These are phyloP conservation scores for Halichoerus grypus DNA, from an alignment of 2,113 vertebrate species.

Conservation along the genomic window DNA sequence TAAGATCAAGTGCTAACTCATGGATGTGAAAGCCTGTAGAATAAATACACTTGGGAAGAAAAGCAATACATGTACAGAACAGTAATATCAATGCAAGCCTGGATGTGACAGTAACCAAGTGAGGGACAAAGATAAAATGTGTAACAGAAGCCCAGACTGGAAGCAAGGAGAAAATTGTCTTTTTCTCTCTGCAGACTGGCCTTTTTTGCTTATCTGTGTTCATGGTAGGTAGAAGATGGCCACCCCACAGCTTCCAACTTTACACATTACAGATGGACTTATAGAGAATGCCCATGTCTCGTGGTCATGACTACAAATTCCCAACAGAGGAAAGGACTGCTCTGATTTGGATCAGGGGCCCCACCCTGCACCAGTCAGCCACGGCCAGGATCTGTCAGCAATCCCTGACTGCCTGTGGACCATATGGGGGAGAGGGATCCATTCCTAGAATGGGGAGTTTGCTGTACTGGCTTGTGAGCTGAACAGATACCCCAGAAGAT, in stretches of 20 bases:
- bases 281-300: neutral
- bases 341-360: neutral
- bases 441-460: neutral
- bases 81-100: neutral
- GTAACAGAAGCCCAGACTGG: neutral
- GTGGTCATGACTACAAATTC: neutral
- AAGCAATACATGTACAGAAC: neutral
- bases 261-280: neutral
- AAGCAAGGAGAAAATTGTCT: neutral
- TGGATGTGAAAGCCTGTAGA: neutral
- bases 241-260: neutral
- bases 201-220: neutral
- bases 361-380: neutral
- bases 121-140: neutral
- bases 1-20: constrained; percentile 13
- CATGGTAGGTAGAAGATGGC: neutral
- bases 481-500: neutral
- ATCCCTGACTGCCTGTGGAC: neutral
- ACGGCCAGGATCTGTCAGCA: neutral
- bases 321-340: neutral
- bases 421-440: neutral
- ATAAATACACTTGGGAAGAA: neutral
- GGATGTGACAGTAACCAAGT: neutral
- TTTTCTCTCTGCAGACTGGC: neutral
- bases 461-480: neutral